phyloP scores from a whole-genome alignment of 2,113 vertebrate species.

The Alethe castanea region DNA sequence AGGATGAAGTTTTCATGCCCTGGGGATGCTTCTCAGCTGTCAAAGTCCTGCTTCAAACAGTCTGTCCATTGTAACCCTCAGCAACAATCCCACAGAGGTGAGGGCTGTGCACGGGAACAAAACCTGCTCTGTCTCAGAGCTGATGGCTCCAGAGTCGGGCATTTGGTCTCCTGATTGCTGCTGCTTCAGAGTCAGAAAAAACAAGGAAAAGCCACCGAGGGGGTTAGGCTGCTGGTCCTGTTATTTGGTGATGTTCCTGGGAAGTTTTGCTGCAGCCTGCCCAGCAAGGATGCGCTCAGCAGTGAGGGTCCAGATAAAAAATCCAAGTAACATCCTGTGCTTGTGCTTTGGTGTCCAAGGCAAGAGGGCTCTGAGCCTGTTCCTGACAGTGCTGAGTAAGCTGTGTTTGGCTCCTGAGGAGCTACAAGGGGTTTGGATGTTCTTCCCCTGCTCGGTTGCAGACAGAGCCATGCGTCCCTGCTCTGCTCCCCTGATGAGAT shows the following conservation, averaged over 20 bases:
- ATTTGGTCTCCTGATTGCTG: not conserved
- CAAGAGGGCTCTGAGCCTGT: not conserved
- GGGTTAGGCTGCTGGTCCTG: not conserved
- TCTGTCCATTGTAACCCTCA: not conserved
- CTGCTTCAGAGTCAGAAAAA: not conserved
- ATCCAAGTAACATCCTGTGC: not conserved
- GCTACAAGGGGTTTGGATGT: not conserved
- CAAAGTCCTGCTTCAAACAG: not conserved
- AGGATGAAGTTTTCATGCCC: not conserved
- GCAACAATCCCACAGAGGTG: not conserved
- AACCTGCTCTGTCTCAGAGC: not conserved
- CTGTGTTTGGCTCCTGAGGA: not conserved
- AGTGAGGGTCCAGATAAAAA: not conserved
- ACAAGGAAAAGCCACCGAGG: not conserved
- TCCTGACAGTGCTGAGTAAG: not conserved
- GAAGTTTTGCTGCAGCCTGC: not conserved
- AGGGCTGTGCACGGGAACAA: not conserved
- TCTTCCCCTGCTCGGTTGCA: rapidly evolving
- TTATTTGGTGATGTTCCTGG: not conserved
- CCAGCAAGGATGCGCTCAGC: rapidly evolving
- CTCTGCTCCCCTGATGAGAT: not conserved
- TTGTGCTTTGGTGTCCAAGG: not conserved
- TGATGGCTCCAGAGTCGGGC: rapidly evolving
- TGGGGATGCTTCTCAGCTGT: not conserved
- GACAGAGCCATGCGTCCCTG: rapidly evolving